These are phyloP conservation scores for Anaspis maculata DNA, from an alignment of 2,888 invertebrate species.

Conservation along the genomic window DNA sequence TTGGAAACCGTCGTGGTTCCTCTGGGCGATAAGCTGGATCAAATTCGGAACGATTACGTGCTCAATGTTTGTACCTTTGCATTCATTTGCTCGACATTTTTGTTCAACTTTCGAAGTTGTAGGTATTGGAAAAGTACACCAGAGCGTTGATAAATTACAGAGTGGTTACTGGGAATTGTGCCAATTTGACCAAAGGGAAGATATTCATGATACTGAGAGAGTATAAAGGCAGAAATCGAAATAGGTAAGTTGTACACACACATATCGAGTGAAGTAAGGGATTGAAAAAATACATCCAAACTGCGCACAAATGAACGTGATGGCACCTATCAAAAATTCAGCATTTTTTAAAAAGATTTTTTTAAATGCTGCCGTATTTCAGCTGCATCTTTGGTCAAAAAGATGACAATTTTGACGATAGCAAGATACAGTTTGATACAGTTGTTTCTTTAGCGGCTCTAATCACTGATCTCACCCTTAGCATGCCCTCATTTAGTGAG, in stretches of 20 bases:
- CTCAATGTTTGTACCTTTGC: too few relatives aligned
- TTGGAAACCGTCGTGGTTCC: conserved; percentile 75
- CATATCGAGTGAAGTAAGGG: conserved; percentile 5
- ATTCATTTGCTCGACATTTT: too few relatives aligned
- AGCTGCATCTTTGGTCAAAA: too few relatives aligned
- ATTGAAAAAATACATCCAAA: conserved; percentile 1
- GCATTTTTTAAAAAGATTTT: too few relatives aligned
- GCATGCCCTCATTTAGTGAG: too few relatives aligned
- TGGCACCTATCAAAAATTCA: too few relatives aligned
- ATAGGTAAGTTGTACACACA: conserved; percentile 23
- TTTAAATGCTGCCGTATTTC: too few relatives aligned
- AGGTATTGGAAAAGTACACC: conserved; percentile 60
- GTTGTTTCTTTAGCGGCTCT: too few relatives aligned
- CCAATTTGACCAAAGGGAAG: conserved; percentile 51
- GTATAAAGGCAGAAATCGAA: conserved; percentile 39
- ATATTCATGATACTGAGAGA: conserved; percentile 54
- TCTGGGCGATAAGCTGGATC: conserved; percentile 52
- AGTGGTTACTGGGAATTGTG: conserved; percentile 50
- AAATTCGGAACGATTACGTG: conserved; percentile 41
- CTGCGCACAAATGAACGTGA: too few relatives aligned
- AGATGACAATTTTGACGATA: too few relatives aligned
- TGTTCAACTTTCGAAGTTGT: conserved; percentile 12
- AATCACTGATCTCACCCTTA: too few relatives aligned
- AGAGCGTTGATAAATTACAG: conserved; percentile 53
- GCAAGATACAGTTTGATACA: too few relatives aligned